Percentiles rank a stretch among this genome's conserved stretches.
Evolutionary conservation across 1,140 invertebrate species (phyloP).

Genomic region (Aplysia californica): DNA sequence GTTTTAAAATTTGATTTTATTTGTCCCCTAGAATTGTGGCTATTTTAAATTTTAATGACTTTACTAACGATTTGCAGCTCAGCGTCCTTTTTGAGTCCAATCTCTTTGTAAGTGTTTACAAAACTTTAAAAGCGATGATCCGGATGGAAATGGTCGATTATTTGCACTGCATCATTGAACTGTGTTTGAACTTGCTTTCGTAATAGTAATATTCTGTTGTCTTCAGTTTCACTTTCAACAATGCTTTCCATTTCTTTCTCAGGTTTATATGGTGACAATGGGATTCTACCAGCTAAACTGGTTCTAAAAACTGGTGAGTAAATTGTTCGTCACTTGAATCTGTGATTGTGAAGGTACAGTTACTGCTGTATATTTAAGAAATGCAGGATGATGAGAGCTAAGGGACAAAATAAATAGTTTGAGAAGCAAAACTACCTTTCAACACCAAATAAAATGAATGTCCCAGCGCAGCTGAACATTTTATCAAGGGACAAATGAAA

Average conservation of each 20-base stretch:
- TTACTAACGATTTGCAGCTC: too few species aligned
- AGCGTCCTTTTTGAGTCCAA: too few species aligned
- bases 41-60: too few species aligned
- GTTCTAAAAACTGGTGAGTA: conserved; percentile 69
- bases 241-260: conserved; percentile 49
- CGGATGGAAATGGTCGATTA: background rate
- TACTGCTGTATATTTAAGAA: background rate
- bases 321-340: conserved; percentile 28
- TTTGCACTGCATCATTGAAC: background rate
- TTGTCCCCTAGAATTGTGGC: too few species aligned
- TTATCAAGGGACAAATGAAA: too few species aligned
- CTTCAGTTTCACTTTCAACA: background rate
- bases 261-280: conserved; percentile 86
- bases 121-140: background rate
- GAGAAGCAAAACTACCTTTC: background rate
- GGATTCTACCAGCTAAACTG: conserved; percentile 78
- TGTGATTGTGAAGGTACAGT: background rate
- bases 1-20: too few species aligned
- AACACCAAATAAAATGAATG: background rate
- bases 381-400: background rate
- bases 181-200: background rate
- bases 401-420: background rate
- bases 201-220: background rate
- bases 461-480: background rate
- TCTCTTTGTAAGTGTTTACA: background rate